Evolutionary conservation across 2,888 invertebrate species (phyloP), one percentile per base, ranked within the genome.

Genomic region (Ditula angustiorana): DNA sequence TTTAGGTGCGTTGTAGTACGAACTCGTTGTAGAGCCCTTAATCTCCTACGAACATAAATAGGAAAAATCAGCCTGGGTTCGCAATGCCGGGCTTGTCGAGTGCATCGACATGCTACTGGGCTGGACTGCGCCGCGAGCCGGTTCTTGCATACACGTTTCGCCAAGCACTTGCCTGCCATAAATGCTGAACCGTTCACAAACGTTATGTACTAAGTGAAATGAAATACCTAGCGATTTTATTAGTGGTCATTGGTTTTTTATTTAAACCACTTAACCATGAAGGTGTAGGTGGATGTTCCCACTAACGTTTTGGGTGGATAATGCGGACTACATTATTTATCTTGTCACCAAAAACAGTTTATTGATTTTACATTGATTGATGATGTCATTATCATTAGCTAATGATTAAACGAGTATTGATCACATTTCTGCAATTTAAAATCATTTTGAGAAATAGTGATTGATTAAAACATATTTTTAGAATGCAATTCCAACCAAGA

Each of bases 81-180:
- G 71, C 74, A 69, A 72, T 73, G 68, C 68, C 56, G 75, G 80
- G 81, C 30, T 21, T n/a, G n/a, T n/a, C 19, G 50, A 50, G 50
- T 81, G 82, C 83, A 80, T 80, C 80, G 80, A 83, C 81, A 80
- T 71, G 74, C 79, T 75, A 74, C 77, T 77, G 76, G 77, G 78
- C 76, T 77, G 71, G 74, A 74, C 73, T 75, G 76, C 80, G 76
- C 55, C 71, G 67, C 67, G 69, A 74, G 67, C 76, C 74, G 73
- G 73, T 77, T 74, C 77, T 76, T 72, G 71, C 70, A 68, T 69
- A 73, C 71, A 70, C 66, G 69, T 74, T 63, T 58, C 52, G 58
- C 52, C 30, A 58, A 52, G 44, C 50, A 52, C 30, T 44, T 5
- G 33, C 41, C 33, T 57, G 44, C 44, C 57, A 44, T 52, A 44